Evolutionary conservation across 2,888 invertebrate species (phyloP).

Genomic region (Spodoptera exigua): DNA sequence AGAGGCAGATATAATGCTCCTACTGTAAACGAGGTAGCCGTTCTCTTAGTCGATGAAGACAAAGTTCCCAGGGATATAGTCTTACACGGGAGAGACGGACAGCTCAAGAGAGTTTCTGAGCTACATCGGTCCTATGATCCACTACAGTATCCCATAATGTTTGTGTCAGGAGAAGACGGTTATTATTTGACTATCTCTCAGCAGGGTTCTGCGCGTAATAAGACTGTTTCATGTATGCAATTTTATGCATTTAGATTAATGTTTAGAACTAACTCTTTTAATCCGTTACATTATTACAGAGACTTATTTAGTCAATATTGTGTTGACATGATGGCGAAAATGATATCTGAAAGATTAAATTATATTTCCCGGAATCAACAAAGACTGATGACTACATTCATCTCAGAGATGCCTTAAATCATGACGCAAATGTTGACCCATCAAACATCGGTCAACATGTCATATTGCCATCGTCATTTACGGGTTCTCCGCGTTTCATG

Average conservation of each 20-base stretch:
- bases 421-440: too few relatives aligned
- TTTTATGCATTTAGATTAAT: slow-evolving; percentile 56
- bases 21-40: slow-evolving; percentile 39
- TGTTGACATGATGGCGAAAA: slow-evolving; percentile 40
- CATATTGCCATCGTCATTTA: slow-evolving; percentile 55
- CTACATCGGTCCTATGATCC: slow-evolving; percentile 1
- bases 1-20: slow-evolving; percentile 39
- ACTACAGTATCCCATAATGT: slow-evolving; percentile 28
- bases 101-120: slow-evolving; percentile 4
- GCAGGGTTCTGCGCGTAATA: slow-evolving; percentile 32
- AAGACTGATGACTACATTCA: slow-evolving; percentile 4
- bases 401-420: too few relatives aligned
- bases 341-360: slow-evolving; percentile 53
- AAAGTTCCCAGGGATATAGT: slow-evolving; percentile 58
- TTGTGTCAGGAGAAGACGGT: slow-evolving; percentile 35
- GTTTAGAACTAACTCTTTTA: slow-evolving; percentile 42
- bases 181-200: slow-evolving; percentile 37
- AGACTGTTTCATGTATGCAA: slow-evolving; percentile 57
- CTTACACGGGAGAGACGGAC: slow-evolving; percentile 17
- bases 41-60: slow-evolving; percentile 54
- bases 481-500: slow-evolving; percentile 42
- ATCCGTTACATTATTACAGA: slow-evolving; percentile 45
- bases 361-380: slow-evolving; percentile 49
- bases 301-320: slow-evolving; percentile 52
- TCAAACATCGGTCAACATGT: slow-evolving; percentile 26